These are phyloP conservation scores for Rhamphomyia laevipes DNA, from an alignment of 2,888 invertebrate genomes.

Conservation along the genomic window DNA sequence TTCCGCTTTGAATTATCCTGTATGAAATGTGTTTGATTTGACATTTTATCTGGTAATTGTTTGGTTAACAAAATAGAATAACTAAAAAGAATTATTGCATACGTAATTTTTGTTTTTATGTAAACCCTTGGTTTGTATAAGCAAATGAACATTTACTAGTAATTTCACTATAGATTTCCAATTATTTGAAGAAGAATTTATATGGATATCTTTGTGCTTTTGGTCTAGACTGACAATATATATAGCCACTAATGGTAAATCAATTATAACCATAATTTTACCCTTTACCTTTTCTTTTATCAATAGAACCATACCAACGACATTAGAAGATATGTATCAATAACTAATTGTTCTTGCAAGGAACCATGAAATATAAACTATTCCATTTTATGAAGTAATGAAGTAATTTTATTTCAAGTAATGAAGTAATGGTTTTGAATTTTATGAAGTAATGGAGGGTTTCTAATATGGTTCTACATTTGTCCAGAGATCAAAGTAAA, in stretches of 20 bases:
- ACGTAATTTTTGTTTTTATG: too few species aligned
- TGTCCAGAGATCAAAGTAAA: conserved; percentile 98
- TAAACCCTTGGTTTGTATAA: too few species aligned
- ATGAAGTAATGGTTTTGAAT: too few species aligned
- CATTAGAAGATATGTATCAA: conserved; percentile 98
- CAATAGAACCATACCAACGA: conserved; percentile 88
- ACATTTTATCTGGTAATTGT: too few species aligned
- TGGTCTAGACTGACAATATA: conserved; percentile 93
- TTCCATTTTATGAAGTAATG: too few species aligned
- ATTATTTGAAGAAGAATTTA: conserved; percentile 49
- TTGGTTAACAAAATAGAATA: too few species aligned
- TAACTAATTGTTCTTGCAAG: conserved; percentile 90
- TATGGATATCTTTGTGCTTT: conserved; percentile 99
- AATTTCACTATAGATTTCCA: too few species aligned
- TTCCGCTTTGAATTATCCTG: too few species aligned
- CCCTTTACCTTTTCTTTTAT: conserved; percentile 84
- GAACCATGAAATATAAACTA: conserved; percentile 91
- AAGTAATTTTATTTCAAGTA: too few species aligned
- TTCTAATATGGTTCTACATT: conserved; percentile 99
- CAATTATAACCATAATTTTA: conserved; percentile 76
- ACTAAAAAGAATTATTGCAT: too few species aligned
- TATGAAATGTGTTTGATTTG: too few species aligned
- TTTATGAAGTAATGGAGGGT: conserved; percentile 93
- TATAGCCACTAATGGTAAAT: conserved; percentile 76
- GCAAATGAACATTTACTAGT: too few species aligned